phyloP scores from a whole-genome alignment of 1,140 invertebrate species.

The Drosophila simulans region DNA sequence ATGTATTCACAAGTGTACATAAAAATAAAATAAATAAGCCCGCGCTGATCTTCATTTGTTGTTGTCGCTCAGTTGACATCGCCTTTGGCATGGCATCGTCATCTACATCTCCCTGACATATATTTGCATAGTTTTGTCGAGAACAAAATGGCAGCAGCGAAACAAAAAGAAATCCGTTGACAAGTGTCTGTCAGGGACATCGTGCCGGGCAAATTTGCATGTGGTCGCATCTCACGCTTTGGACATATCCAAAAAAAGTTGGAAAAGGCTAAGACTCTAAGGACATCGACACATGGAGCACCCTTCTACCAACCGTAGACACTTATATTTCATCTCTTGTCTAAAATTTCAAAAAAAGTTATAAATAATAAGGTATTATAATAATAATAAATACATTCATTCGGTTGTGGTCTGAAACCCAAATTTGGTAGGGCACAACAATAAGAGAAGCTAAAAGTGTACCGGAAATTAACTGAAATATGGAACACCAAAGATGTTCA shows the following conservation, averaged over 20 bases:
- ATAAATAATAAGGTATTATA: no score
- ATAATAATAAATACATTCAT: no score
- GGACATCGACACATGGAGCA: not conserved
- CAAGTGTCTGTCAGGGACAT: conserved; percentile 77
- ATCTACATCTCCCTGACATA: conserved; percentile 63
- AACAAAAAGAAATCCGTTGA: conserved; percentile 65
- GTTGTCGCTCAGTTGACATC: conserved; percentile 77
- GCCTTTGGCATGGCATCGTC: conserved; percentile 34
- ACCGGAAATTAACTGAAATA: not conserved
- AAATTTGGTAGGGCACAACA: no score
- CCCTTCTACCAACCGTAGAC: no score
- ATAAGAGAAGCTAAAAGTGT: not conserved
- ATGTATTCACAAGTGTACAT: conserved; percentile 46
- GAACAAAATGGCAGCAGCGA: conserved; percentile 62
- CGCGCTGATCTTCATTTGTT: conserved; percentile 79
- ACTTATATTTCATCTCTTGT: not conserved
- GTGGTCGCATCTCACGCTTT: conserved; percentile 77
- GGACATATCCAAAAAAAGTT: conserved; percentile 19
- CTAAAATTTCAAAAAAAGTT: no score
- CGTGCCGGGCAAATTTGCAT: conserved; percentile 72
- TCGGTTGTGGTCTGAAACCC: not conserved
- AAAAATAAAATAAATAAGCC: conserved; percentile 81
- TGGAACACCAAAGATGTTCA: not conserved
- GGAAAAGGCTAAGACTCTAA: no score
- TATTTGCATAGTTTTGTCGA: conserved; percentile 77